phyloP scores from a whole-genome alignment of 2,888 invertebrate genomes.

The Dermolepida albohirtum region DNA sequence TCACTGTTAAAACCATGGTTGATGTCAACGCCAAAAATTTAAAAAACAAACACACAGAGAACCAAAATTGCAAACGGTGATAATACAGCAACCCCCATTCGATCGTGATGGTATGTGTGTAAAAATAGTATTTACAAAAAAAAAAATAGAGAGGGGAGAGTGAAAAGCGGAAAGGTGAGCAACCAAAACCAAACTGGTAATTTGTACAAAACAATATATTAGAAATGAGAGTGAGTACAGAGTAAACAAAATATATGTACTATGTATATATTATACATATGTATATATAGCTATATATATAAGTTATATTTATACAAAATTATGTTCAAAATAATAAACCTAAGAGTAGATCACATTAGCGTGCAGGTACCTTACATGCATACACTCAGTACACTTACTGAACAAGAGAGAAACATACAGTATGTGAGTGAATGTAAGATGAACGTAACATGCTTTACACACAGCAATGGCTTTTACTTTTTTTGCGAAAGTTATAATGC shows the following conservation, averaged over 20 bases:
- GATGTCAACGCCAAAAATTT: no score
- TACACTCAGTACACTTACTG: constrained; percentile 39
- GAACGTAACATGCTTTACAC: constrained; percentile 39
- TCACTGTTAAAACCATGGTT: no score
- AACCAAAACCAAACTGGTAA: constrained; percentile 53
- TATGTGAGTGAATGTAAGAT: constrained; percentile 37
- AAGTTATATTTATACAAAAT: constrained; percentile 39
- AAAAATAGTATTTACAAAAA: constrained; percentile 23
- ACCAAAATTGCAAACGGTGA: no score
- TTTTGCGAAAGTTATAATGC: constrained; percentile 2
- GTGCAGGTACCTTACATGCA: constrained; percentile 49
- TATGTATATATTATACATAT: constrained; percentile 13
- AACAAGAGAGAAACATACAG: constrained; percentile 38
- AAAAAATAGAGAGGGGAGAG: constrained; percentile 14
- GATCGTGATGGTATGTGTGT: background rate
- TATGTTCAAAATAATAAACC: constrained; percentile 30
- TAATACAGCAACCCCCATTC: no score
- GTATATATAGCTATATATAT: constrained; percentile 22
- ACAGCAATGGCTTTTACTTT: constrained; percentile 7
- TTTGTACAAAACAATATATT: constrained; percentile 55
- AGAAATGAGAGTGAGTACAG: constrained; percentile 45
- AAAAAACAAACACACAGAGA: no score
- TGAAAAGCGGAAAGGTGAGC: constrained; percentile 44
- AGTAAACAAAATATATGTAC: constrained; percentile 44
- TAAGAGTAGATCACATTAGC: constrained; percentile 50